Evolutionary conservation across 2,888 invertebrate genomes (phyloP).

Genomic region (Branchellion lobata): DNA sequence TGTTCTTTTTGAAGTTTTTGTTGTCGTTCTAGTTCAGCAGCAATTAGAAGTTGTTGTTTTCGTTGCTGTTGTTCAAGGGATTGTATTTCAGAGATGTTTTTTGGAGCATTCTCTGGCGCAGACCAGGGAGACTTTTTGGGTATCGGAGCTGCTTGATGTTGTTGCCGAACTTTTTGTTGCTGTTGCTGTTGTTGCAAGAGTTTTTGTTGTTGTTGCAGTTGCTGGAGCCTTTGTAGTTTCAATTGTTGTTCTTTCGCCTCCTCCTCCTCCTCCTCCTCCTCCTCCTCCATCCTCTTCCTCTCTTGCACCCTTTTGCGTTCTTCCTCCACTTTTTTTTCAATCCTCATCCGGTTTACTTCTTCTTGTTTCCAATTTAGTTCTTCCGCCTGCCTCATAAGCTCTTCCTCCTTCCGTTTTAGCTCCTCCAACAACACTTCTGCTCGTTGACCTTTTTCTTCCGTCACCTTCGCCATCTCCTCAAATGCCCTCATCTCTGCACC

Average conservation of each 20-base stretch:
- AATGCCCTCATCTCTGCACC: not conserved
- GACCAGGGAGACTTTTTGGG: not conserved
- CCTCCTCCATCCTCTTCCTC: not conserved
- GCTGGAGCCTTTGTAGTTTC: not conserved
- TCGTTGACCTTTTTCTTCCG: not conserved
- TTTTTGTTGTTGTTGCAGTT: not conserved
- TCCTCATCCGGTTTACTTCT: not conserved
- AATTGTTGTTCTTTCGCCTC: not conserved
- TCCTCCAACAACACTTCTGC: not conserved
- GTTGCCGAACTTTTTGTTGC: not conserved
- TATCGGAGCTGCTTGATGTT: not conserved
- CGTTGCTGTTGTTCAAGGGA: not conserved
- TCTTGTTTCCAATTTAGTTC: not conserved
- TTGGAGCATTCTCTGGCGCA: not conserved
- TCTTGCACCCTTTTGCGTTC: not conserved
- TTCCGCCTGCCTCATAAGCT: not conserved
- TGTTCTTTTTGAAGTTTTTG: not conserved
- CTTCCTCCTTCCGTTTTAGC: conserved; percentile 6
- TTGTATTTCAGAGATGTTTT: not conserved
- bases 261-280: not conserved
- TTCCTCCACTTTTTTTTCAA: not conserved
- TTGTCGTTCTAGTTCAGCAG: not conserved
- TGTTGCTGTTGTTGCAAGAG: not conserved
- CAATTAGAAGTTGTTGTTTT: not conserved
- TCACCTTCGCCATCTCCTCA: not conserved